Base-by-base conservation (phyloP, 2,888 invertebrate species). In the Papilio protenor region DNA sequence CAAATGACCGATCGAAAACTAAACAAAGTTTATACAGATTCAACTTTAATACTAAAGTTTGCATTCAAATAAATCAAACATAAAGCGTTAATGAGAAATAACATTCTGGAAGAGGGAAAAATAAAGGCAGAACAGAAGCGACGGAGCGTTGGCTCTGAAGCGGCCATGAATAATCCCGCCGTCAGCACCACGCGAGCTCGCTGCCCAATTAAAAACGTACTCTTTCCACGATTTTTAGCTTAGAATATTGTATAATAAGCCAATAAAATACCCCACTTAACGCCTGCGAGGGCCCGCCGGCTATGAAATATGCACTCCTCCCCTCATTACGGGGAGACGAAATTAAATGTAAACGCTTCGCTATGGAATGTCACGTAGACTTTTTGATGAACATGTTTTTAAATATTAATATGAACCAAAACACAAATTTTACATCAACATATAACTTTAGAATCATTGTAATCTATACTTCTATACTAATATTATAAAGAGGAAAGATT, bases 181-280 rank as follows among this genome's bases (percentile, higher is more conserved):
- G 94, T 94, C 94, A 94, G 87, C 86, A 85, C 89, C 94, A 94
- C 91, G 92, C 94, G 89, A 93, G 90, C 91, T 89, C 89, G 85
- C 88, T 89, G 92, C 92, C 93, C 94, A 94, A 94, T 94, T 94
- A 94, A 94, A 94, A 94, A 92, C 93, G 91, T 93, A 92, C 94
- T 94, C 94, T 93, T 93, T 94, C 92, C 92, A 92, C 92, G 90
- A 94, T 93, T 94, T 94, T 94, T 92, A 94, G 94, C 94, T 94
- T 94, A 94, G 94, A 93, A 94, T 94, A 93, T 94, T 93, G 94
- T 92, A 94, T 94, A 94, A 94, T 94, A 94, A 93, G 92, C 93
- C 94, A 90, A 94, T 94, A 94, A 94, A 94, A 92, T 94, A 94
- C 92, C 92, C 92, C 94, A 92, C 94, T 94, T 93, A 92, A 92